Evolutionary conservation across 2,113 vertebrate species (phyloP), one percentile per base, ranked within the genome.

Genomic region (Herpailurus yagouaroundi): DNA sequence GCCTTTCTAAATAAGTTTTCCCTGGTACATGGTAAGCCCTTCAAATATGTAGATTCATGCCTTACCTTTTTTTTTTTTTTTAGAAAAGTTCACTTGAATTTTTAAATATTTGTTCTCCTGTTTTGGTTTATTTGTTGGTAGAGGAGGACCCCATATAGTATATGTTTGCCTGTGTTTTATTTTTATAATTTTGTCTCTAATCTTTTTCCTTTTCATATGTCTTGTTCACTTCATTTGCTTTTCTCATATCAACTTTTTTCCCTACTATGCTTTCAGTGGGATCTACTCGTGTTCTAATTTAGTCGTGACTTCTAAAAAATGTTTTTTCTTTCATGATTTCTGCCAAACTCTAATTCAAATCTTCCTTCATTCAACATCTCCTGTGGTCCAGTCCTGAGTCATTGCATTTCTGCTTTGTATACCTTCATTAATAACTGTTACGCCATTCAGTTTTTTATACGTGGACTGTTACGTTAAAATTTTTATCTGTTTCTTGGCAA

Each of bases 401-500:
- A 63, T 68, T 87, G 7, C 11, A 64, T 88, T 93, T 88, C 25
- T 82, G 71, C n/a, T 96, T 88, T 91, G 52, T 73, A 33, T 45
- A 52, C 27, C 41, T 95, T 41, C 29, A 76, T 68, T 69, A 76
- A 38, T 66, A 79, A 69, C 16, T 82, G 52, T 76, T 85, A 74
- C 15, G 29, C 50, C 36, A 71, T 89, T 45, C 55, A 41, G 29
- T 15, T 48, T n/a, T 71, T 71, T 74, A 36, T 23, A 71, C 21
- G 27, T 33, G 48, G 5, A 38, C 64, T 15, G 4, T 73, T 52
- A 48, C 25, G 7, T 84, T 91, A 38, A 6, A 91, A 63, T 89
- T 92, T 93, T 88, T 89, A 86, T 87, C 83, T 74, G 10, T 68
- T 94, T 63, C 25, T 95, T 64, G 71, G 50, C 63, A 91, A 85